These are phyloP conservation scores for Phrynocephalus guinanensis DNA, from an alignment of 2,797 vertebrate species.

Conservation along the genomic window DNA sequence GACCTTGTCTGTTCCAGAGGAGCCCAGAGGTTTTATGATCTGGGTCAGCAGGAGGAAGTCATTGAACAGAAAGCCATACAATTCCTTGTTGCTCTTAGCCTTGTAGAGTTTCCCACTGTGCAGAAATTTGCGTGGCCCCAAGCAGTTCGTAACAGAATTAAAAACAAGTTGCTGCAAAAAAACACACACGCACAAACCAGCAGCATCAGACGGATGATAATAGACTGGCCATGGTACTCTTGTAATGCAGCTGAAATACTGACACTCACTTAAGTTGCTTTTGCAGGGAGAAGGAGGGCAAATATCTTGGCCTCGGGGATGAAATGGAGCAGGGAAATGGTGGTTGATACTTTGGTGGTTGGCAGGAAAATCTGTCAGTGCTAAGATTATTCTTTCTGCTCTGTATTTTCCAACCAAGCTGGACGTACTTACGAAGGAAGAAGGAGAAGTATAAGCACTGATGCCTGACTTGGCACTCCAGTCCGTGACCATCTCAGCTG, in stretches of 20 bases:
- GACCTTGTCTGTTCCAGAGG: conserved; percentile 91
- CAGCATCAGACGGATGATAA: conserved; percentile 41
- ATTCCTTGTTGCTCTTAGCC: conserved; percentile 98
- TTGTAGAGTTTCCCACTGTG: conserved; percentile 98
- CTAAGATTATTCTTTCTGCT: background rate
- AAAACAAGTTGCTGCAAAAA: conserved; percentile 94
- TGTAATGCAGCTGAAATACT: conserved; percentile 7
- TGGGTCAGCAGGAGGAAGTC: conserved; percentile 98
- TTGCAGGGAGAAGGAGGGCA: conserved; percentile 13
- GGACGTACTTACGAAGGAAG: background rate
- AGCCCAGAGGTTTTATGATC: conserved; percentile 93
- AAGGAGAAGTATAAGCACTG: conserved; percentile 27
- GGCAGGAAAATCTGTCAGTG: background rate
- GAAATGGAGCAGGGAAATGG: too few species aligned
- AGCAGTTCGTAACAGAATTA: conserved; percentile 98
- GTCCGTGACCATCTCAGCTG: background rate
- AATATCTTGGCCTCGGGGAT: conserved; percentile 30
- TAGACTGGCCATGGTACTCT: background rate
- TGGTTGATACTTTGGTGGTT: conserved; percentile 28
- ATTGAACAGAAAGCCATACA: conserved; percentile 98
- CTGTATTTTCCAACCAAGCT: background rate
- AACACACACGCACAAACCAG: conserved; percentile 70
- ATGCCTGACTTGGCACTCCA: conserved; percentile 20
- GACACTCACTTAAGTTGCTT: background rate
- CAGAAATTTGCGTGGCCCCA: conserved; percentile 97